Percentiles rank a stretch among this genome's conserved stretches.
phyloP scores from a whole-genome alignment of 1,140 invertebrate species.

The Frieseomelitta varia region DNA sequence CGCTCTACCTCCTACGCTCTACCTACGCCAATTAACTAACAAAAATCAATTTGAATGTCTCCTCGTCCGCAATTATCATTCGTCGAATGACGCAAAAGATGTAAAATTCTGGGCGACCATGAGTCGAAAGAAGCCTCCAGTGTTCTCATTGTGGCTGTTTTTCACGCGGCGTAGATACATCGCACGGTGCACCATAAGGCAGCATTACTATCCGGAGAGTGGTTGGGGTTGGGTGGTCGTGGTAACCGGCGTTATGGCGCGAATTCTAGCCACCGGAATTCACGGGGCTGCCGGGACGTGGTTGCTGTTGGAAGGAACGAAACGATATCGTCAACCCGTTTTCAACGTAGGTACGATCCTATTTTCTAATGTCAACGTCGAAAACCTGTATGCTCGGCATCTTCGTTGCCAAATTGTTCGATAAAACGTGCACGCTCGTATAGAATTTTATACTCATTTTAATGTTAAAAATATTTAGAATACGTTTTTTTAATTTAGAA shows the following conservation, averaged over 20 bases:
- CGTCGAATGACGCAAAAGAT: not conserved
- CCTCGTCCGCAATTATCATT: not conserved
- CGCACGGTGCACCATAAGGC: constrained; percentile 78
- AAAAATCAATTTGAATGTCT: not conserved
- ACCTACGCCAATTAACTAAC: not conserved
- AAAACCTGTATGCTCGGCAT: not conserved
- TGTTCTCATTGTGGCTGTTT: constrained; percentile 40
- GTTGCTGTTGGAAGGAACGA: constrained; percentile 71
- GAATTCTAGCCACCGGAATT: constrained; percentile 81
- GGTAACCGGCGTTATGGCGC: constrained; percentile 81
- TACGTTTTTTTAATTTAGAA: not conserved
- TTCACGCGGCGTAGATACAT: constrained; percentile 82
- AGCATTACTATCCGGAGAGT: constrained; percentile 87
- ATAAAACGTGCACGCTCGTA: not conserved
- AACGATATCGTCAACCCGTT: constrained; percentile 70
- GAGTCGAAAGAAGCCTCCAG: not conserved
- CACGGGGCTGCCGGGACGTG: constrained; percentile 81
- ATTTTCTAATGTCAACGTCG: constrained; percentile 16
- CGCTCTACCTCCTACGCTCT: not conserved
- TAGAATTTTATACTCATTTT: too few relatives aligned
- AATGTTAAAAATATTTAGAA: too few relatives aligned
- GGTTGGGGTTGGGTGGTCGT: constrained; percentile 87
- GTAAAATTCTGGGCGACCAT: too few relatives aligned
- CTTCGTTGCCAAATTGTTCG: not conserved
- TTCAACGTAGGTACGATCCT: constrained; percentile 71